Evolutionary conservation across 92 coral and sea anemone species (phyloP).

Genomic region (Porites lobata): DNA sequence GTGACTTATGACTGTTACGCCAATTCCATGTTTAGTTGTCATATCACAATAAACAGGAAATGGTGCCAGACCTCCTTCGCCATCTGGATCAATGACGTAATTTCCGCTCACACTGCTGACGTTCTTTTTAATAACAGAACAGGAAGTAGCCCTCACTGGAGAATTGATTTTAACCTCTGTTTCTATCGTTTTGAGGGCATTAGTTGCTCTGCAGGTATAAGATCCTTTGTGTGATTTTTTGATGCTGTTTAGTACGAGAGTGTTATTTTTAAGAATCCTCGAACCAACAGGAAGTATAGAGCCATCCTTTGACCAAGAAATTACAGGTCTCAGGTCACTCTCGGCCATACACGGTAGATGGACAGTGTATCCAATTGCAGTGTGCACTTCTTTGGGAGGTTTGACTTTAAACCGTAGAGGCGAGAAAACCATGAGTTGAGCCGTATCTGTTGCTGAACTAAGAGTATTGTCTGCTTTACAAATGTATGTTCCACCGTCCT

Average conservation of each 20-base stretch:
- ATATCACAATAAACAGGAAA: not conserved
- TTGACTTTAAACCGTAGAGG: not conserved
- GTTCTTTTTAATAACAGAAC: not conserved
- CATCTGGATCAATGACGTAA: not conserved
- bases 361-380: not conserved
- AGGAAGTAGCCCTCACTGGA: not conserved
- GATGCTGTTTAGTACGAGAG: not conserved
- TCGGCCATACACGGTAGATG: not conserved
- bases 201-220: not conserved
- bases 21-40: not conserved
- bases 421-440: not conserved
- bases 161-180: not conserved
- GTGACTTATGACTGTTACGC: not conserved
- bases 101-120: not conserved
- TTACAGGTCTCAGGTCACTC: not conserved
- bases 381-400: not conserved
- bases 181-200: not conserved
- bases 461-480: not conserved
- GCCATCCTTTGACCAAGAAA: not conserved
- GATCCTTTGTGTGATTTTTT: not conserved
- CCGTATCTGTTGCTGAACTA: not conserved
- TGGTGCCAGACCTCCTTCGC: not conserved
- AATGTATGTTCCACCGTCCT: not conserved
- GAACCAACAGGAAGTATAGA: not conserved
- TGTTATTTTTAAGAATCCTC: not conserved